A percentile compares a stretch with the other conserved stretches of the same genome.
Conservation (phyloP, 1,140 invertebrate species). For the Drosophila sp. region DNA sequence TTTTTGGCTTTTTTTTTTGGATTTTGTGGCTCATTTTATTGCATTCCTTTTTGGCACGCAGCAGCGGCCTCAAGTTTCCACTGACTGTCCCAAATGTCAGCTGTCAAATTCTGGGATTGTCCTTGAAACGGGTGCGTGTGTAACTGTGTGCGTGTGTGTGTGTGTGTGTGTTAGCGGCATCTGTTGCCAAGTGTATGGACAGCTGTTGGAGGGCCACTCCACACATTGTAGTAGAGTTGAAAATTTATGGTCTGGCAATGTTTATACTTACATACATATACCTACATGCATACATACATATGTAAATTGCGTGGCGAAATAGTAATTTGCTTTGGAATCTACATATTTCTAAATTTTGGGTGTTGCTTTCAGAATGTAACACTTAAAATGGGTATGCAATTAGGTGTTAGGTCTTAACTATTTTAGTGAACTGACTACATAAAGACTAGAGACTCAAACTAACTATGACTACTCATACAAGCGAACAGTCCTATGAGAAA, state of each 20-base stretch:
- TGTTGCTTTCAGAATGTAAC: background rate
- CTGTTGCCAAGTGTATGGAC: slow-evolving; percentile 53
- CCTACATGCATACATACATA: background rate
- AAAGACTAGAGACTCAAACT: too few relatives aligned
- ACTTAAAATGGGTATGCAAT: background rate
- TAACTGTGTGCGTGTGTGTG: background rate
- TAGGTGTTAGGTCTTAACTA: background rate
- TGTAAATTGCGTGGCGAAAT: slow-evolving; percentile 6
- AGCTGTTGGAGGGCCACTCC: slow-evolving; percentile 49
- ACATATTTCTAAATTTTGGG: background rate
- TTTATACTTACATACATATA: slow-evolving; percentile 3
- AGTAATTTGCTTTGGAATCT: slow-evolving; percentile 2
- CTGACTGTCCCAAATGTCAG: slow-evolving; percentile 49
- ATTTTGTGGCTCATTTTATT: slow-evolving; percentile 40
- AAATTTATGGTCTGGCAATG: slow-evolving; percentile 47
- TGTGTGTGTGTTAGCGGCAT: slow-evolving; percentile 13
- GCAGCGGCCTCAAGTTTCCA: slow-evolving; percentile 31
- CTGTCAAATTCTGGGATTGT: slow-evolving; percentile 47
- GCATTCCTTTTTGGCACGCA: slow-evolving; percentile 46
- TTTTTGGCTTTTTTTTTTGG: slow-evolving; percentile 22
- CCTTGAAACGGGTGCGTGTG: slow-evolving; percentile 37
- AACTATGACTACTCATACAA: too few relatives aligned
- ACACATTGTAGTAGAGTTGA: slow-evolving; percentile 25
- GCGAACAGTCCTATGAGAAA: too few relatives aligned
- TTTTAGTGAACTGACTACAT: too few relatives aligned